These are phyloP conservation scores for Otolemur crassicaudatus DNA, from an alignment of 2,797 vertebrate species.

Conservation along the genomic window DNA sequence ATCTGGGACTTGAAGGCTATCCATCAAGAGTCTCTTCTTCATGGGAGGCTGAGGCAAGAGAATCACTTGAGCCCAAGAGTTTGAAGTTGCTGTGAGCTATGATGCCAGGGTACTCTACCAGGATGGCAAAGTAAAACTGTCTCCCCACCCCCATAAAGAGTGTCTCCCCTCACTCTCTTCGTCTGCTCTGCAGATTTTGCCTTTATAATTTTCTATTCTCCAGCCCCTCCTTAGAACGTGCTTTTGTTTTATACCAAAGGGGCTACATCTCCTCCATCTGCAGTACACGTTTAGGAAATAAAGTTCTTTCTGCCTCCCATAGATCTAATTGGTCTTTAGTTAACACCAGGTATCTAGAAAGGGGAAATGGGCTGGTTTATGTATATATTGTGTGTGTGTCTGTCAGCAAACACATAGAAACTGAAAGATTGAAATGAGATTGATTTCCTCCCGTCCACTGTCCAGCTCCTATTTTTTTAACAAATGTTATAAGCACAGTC, in stretches of 20 bases:
- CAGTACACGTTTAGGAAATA: neutral
- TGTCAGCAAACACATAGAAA: neutral
- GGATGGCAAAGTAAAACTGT: too few relatives aligned
- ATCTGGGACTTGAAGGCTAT: neutral
- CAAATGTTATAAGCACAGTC: too few relatives aligned
- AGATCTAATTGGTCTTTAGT: neutral
- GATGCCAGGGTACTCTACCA: too few relatives aligned
- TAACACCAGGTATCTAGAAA: neutral
- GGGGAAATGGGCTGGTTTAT: neutral
- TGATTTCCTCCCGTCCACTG: neutral
- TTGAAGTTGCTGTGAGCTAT: too few relatives aligned
- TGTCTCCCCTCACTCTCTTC: neutral
- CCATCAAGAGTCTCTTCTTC: neutral
- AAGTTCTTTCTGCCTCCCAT: neutral
- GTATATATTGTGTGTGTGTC: neutral
- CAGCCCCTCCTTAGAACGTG: neutral
- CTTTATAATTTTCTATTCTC: neutral
- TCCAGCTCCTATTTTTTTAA: too few relatives aligned
- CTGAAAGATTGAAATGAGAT: neutral
- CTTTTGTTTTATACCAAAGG: neutral
- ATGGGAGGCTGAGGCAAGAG: too few relatives aligned
- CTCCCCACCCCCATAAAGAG: too few relatives aligned
- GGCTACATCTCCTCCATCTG: neutral
- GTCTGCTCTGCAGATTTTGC: neutral
- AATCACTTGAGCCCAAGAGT: too few relatives aligned